phyloP scores from a whole-genome alignment of 2,797 vertebrate species.

The Synanceia verrucosa region DNA sequence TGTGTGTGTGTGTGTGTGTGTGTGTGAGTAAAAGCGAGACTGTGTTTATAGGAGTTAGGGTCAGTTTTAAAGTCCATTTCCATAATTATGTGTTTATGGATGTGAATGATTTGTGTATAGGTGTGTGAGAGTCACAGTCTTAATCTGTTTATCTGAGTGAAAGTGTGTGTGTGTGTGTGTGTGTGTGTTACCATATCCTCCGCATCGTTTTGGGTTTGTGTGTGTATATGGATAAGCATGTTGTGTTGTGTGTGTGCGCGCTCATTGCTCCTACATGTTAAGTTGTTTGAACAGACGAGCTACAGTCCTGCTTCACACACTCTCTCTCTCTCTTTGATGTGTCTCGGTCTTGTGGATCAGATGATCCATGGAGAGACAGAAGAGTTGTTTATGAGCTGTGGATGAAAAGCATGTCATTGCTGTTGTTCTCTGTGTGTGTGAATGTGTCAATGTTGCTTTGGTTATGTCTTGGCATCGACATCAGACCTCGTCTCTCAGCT shows the following conservation, averaged over 20 bases:
- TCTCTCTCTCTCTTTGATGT: slow-evolving; percentile 34
- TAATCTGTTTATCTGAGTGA: neutral
- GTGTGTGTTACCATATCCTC: neutral
- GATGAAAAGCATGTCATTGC: slow-evolving; percentile 51
- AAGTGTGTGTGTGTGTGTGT: neutral
- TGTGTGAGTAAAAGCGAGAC: slow-evolving; percentile 1
- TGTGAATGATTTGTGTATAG: neutral
- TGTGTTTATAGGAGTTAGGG: slow-evolving; percentile 14
- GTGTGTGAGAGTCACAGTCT: neutral
- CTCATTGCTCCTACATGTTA: slow-evolving; percentile 20
- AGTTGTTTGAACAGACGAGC: slow-evolving; percentile 10
- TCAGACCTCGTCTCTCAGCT: slow-evolving; percentile 33
- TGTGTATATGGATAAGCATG: neutral
- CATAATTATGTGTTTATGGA: slow-evolving; percentile 3
- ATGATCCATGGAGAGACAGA: slow-evolving; percentile 36
- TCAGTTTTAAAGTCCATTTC: too few relatives aligned
- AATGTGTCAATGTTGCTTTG: slow-evolving; percentile 50
- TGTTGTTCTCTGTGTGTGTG: slow-evolving; percentile 19
- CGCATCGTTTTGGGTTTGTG: slow-evolving; percentile 19
- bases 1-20: slow-evolving; percentile 10
- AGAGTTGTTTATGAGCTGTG: slow-evolving; percentile 57
- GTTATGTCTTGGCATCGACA: slow-evolving; percentile 50
- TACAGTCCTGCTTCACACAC: neutral
- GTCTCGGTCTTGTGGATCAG: slow-evolving; percentile 27
- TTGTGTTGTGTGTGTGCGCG: slow-evolving; percentile 5